A percentile compares a stretch with the other conserved stretches of the same genome.
Conservation (phyloP, 1,140 invertebrate genomes). For the Laupala kohalensis region DNA sequence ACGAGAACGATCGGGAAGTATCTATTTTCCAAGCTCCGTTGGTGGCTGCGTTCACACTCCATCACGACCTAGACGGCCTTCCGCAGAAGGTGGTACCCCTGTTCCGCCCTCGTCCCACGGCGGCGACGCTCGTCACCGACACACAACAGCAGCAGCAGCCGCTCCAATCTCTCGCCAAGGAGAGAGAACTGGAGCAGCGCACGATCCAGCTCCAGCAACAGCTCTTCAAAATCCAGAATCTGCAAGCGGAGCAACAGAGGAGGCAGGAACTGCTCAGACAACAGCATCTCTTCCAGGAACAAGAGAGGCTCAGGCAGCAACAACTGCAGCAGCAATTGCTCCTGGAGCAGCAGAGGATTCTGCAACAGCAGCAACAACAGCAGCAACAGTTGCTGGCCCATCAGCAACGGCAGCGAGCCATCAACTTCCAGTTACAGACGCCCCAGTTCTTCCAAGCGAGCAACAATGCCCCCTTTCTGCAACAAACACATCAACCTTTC, state of each 20-base stretch:
- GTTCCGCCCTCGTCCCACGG: constrained; percentile 26
- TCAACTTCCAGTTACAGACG: constrained; percentile 34
- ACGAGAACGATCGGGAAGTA: constrained; percentile 50
- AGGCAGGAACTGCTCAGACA: constrained; percentile 34
- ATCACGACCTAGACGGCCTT: constrained; percentile 58
- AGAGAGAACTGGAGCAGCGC: constrained; percentile 47
- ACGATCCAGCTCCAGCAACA: background rate
- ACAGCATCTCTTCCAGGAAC: background rate
- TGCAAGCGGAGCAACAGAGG: background rate
- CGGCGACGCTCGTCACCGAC: constrained; percentile 23
- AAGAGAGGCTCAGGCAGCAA: background rate
- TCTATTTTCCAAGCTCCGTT: constrained; percentile 66
- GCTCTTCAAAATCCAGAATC: background rate
- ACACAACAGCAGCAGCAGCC: constrained; percentile 28
- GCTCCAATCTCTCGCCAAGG: constrained; percentile 32
- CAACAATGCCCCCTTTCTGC: constrained; percentile 26
- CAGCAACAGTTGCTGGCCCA: background rate
- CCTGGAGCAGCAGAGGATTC: constrained; percentile 37
- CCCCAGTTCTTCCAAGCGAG: constrained; percentile 40
- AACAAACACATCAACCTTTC: constrained; percentile 40
- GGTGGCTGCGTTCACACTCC: constrained; percentile 68
- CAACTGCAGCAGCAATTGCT: background rate
- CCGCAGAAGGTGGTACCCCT: constrained; percentile 63
- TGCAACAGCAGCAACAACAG: background rate
- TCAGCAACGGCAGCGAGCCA: constrained; percentile 2